These are phyloP conservation scores for Coenonympha glycerion DNA, from an alignment of 2,888 invertebrate genomes.

Conservation along the genomic window DNA sequence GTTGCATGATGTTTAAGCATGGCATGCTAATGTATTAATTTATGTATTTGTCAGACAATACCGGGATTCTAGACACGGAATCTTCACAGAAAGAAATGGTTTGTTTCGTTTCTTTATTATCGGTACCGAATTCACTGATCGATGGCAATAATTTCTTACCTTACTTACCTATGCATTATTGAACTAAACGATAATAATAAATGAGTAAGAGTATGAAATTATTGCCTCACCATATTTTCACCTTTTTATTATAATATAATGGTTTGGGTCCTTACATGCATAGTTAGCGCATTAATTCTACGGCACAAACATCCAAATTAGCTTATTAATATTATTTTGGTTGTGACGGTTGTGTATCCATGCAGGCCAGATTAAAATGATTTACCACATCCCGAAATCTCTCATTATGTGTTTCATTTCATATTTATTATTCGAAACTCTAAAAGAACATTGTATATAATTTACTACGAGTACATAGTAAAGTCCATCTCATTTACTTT, in stretches of 20 bases:
- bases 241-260: slow-evolving; percentile 10
- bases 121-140: slow-evolving; percentile 7
- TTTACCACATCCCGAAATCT: too few relatives aligned
- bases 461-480: too few relatives aligned
- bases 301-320: background rate
- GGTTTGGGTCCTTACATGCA: slow-evolving; percentile 4
- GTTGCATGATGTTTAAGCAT: slow-evolving; percentile 68
- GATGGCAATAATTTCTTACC: slow-evolving; percentile 21
- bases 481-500: too few relatives aligned
- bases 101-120: slow-evolving; percentile 56
- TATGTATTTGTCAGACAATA: slow-evolving; percentile 74
- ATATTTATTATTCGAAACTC: too few relatives aligned
- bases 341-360: too few relatives aligned
- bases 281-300: slow-evolving; percentile 4
- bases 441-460: too few relatives aligned
- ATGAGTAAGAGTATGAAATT: slow-evolving; percentile 17
- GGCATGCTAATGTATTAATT: slow-evolving; percentile 69
- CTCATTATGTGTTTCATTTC: too few relatives aligned
- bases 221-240: slow-evolving; percentile 15
- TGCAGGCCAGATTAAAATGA: too few relatives aligned
- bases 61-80: slow-evolving; percentile 73
- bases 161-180: background rate
- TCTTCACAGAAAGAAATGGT: slow-evolving; percentile 65
- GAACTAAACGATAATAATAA: too few relatives aligned
- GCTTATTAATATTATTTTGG: too few relatives aligned